Conservation (phyloP, 2,797 vertebrate species). For the Anniella stebbinsi region DNA sequence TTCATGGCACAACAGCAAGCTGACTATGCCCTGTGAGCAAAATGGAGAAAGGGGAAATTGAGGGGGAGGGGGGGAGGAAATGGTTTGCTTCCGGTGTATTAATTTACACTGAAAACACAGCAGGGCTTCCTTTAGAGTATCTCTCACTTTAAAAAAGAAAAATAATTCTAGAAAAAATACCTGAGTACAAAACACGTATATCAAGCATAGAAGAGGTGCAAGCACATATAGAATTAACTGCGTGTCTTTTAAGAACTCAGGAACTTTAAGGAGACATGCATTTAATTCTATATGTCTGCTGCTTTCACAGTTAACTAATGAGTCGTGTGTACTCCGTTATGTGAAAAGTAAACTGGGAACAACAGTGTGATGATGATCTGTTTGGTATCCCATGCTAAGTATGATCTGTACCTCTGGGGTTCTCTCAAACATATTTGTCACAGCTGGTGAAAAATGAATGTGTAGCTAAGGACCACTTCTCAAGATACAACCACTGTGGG, state of each 20-base stretch:
- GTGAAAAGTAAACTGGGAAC: not conserved
- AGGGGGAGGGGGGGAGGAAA: not conserved
- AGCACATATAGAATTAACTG: not conserved
- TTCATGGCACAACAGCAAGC: not conserved
- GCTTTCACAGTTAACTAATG: not conserved
- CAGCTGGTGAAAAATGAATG: not conserved
- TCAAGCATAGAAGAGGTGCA: not conserved
- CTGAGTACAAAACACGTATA: not conserved
- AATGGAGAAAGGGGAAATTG: not conserved
- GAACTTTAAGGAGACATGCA: not conserved
- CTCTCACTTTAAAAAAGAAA: not conserved
- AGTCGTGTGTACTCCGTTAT: not conserved
- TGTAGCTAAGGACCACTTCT: not conserved
- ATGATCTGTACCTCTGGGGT: not conserved
- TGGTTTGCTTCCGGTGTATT: not conserved
- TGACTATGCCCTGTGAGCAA: not conserved
- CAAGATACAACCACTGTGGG: not conserved
- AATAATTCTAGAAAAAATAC: not conserved
- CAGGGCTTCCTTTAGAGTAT: not conserved
- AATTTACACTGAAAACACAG: not conserved
- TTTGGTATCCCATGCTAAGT: not conserved
- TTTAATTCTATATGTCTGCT: not conserved
- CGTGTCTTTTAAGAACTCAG: not conserved
- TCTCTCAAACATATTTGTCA: not conserved
- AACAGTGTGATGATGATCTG: not conserved